phyloP scores from a whole-genome alignment of 2,888 invertebrate genomes.

The Trimorus sp. region DNA sequence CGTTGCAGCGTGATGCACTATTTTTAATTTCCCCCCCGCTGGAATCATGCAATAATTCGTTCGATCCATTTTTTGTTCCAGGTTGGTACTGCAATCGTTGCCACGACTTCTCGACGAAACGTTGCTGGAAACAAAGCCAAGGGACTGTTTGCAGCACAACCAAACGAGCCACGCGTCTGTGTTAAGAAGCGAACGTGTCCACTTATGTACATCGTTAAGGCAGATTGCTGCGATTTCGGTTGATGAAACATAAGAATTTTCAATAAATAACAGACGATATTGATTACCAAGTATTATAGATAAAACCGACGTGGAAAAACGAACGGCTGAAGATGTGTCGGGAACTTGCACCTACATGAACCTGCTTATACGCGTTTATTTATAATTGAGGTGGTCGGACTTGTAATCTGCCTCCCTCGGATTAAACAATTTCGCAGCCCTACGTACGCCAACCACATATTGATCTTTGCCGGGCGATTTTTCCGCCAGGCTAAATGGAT shows the following conservation, averaged over 20 bases:
- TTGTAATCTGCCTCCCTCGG: constrained; percentile 46
- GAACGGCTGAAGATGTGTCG: constrained; percentile 19
- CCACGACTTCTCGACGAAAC: not conserved
- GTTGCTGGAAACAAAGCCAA: constrained; percentile 1
- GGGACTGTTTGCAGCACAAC: constrained; percentile 1
- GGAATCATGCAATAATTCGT: too few relatives aligned
- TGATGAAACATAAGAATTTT: constrained; percentile 47
- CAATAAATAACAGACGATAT: constrained; percentile 50
- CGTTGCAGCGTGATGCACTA: too few relatives aligned
- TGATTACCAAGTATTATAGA: constrained; percentile 44
- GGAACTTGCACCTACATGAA: constrained; percentile 28
- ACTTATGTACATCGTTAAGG: not conserved
- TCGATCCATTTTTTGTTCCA: too few relatives aligned
- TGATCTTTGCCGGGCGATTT: constrained; percentile 35
- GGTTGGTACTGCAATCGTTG: too few relatives aligned
- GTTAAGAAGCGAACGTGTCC: constrained; percentile 32
- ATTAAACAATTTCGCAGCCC: constrained; percentile 46
- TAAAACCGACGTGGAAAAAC: constrained; percentile 44
- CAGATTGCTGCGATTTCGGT: constrained; percentile 51
- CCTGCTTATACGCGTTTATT: constrained; percentile 48
- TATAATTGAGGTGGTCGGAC: constrained; percentile 49
- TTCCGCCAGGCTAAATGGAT: constrained; percentile 34
- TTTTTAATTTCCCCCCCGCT: too few relatives aligned
- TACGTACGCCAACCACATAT: constrained; percentile 28
- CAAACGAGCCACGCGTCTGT: constrained; percentile 15